These are phyloP conservation scores for Cyphomyrmex costatus DNA, from an alignment of 1,140 invertebrate genomes.

Conservation along the genomic window DNA sequence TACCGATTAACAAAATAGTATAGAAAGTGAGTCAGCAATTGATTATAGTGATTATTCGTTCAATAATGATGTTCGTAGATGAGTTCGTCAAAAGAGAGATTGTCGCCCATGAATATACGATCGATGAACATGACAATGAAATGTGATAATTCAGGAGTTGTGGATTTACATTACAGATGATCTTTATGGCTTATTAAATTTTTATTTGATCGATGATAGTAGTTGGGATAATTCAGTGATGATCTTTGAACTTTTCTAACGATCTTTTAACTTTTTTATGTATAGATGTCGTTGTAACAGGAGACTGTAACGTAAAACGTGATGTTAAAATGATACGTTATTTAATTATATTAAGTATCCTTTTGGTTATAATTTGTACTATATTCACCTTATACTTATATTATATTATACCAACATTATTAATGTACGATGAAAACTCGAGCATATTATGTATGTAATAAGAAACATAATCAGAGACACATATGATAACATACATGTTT, in stretches of 20 bases:
- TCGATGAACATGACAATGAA: not conserved
- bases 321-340: not conserved
- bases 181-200: constrained; percentile 15
- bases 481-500: not conserved
- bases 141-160: not conserved
- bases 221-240: not conserved
- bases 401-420: not conserved
- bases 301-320: not conserved
- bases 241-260: constrained; percentile 34
- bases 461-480: not conserved
- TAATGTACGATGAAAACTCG: not conserved
- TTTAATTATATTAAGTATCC: not conserved
- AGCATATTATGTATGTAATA: not conserved
- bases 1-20: constrained; percentile 38
- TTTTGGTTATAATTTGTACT: not conserved
- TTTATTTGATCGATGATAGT: not conserved
- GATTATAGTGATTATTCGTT: constrained; percentile 33
- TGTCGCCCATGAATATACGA: not conserved
- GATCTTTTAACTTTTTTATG: too few relatives aligned
- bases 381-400: not conserved
- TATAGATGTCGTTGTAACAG: not conserved
- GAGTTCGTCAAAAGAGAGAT: not conserved
- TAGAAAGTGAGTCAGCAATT: constrained; percentile 46
- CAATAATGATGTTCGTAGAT: not conserved
- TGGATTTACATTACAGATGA: not conserved